Evolutionary conservation across 2,888 invertebrate species (phyloP).

Genomic region (Sialis fuliginosa): DNA sequence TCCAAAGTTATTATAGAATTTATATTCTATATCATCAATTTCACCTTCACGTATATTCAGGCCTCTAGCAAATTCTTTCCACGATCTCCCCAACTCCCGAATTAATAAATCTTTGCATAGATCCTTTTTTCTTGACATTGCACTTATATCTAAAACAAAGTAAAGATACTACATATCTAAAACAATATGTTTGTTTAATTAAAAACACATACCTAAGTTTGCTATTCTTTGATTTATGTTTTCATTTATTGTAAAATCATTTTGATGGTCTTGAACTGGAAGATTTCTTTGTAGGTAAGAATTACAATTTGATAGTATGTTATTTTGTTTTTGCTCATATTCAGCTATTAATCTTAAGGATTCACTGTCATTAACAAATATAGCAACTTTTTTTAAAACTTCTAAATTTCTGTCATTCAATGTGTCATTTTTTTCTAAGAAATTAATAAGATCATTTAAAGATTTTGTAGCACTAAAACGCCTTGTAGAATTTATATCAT

Average conservation of each 20-base stretch:
- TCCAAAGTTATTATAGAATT: constrained; percentile 9
- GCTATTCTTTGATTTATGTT: too few relatives aligned
- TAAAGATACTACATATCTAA: too few relatives aligned
- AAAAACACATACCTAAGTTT: too few relatives aligned
- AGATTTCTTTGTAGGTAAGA: too few relatives aligned
- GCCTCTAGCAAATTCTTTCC: constrained; percentile 19
- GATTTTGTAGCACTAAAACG: constrained; percentile 10
- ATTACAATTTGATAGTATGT: too few relatives aligned
- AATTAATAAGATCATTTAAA: constrained; percentile 11
- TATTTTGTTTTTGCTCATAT: background rate
- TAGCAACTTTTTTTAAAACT: constrained; percentile 11
- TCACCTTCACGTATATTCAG: constrained; percentile 16
- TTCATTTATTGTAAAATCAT: too few relatives aligned
- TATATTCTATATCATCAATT: constrained; percentile 16
- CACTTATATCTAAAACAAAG: too few relatives aligned
- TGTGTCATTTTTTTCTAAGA: constrained; percentile 16
- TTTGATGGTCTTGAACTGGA: too few relatives aligned
- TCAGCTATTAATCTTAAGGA: background rate
- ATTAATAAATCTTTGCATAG: constrained; percentile 1
- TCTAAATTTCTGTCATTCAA: constrained; percentile 11
- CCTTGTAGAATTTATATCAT: constrained; percentile 14
- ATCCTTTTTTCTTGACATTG: background rate
- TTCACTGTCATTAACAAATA: background rate
- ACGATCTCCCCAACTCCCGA: constrained; percentile 16
- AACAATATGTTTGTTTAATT: too few relatives aligned